A percentile compares a stretch with the other conserved stretches of the same genome.
phyloP scores from a whole-genome alignment of 2,113 vertebrate species.

The Guaruba guarouba region DNA sequence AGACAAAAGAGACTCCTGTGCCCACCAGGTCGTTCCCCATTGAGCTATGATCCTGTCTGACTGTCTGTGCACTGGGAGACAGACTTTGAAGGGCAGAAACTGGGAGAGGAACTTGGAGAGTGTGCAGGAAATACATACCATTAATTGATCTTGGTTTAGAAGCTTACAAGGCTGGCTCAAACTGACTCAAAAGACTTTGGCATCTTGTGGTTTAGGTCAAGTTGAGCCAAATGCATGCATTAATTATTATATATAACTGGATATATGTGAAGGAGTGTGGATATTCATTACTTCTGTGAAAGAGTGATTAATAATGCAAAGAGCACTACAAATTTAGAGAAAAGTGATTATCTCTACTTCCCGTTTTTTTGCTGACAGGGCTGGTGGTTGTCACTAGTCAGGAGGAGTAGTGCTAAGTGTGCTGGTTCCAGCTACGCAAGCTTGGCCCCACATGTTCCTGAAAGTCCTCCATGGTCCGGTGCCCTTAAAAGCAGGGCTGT shows the following conservation, averaged over 20 bases:
- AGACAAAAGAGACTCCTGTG: background rate
- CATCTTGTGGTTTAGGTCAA: background rate
- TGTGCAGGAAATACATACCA: background rate
- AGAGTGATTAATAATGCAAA: slow-evolving; percentile 8
- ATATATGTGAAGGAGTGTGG: background rate
- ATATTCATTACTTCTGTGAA: background rate
- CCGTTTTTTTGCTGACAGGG: background rate
- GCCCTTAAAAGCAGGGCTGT: background rate
- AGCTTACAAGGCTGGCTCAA: background rate
- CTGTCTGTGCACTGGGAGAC: background rate
- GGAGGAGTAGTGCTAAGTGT: background rate
- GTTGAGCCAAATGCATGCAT: background rate
- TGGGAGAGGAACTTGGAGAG: background rate
- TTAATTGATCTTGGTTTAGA: background rate
- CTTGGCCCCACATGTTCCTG: background rate
- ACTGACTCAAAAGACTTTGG: background rate
- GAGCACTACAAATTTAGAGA: background rate
- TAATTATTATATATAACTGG: background rate
- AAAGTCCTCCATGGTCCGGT: background rate
- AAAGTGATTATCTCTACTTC: background rate
- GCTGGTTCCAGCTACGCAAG: background rate
- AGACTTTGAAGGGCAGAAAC: background rate
- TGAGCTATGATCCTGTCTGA: background rate
- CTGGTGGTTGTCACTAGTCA: rapidly evolving
- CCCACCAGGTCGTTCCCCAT: background rate